These are phyloP conservation scores for Hemaris fuciformis DNA, from an alignment of 2,888 invertebrate species.

Conservation along the genomic window DNA sequence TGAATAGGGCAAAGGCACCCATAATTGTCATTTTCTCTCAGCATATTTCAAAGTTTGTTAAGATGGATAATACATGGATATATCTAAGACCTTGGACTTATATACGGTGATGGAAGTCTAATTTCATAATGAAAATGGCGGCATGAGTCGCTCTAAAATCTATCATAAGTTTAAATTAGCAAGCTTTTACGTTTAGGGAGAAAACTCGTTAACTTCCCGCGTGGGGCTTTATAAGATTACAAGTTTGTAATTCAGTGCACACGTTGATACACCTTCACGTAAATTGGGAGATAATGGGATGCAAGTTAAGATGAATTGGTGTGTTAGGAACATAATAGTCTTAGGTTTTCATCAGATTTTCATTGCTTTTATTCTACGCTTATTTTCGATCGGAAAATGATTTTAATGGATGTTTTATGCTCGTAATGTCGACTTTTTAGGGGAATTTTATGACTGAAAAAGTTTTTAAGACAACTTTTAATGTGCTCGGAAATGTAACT, in stretches of 20 bases:
- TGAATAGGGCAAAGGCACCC: not conserved
- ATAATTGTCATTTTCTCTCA: not conserved
- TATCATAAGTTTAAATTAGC: conserved; percentile 48
- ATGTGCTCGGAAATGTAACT: too few species aligned
- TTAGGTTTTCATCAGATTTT: not conserved
- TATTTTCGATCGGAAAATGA: not conserved
- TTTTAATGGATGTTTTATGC: too few species aligned
- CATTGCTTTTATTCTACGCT: not conserved
- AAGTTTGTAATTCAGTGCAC: conserved; percentile 30
- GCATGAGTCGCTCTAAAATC: conserved; percentile 30
- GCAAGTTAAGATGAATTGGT: not conserved
- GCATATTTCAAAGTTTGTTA: not conserved
- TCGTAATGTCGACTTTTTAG: too few species aligned
- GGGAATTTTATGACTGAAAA: too few species aligned
- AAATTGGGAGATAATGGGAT: conserved; percentile 12
- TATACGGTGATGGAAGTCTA: not conserved
- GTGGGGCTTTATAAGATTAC: conserved; percentile 39
- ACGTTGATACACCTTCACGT: conserved; percentile 12
- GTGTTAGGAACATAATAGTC: not conserved
- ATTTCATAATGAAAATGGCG: conserved; percentile 12
- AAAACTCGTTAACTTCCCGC: conserved; percentile 44
- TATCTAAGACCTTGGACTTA: not conserved
- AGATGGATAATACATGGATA: not conserved
- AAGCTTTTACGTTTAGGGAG: conserved; percentile 31
- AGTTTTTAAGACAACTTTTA: too few species aligned